Percentiles rank a stretch among this genome's conserved stretches.
Evolutionary conservation across 2,113 vertebrate species (phyloP).

Genomic region (Hemichromis elongatus): DNA sequence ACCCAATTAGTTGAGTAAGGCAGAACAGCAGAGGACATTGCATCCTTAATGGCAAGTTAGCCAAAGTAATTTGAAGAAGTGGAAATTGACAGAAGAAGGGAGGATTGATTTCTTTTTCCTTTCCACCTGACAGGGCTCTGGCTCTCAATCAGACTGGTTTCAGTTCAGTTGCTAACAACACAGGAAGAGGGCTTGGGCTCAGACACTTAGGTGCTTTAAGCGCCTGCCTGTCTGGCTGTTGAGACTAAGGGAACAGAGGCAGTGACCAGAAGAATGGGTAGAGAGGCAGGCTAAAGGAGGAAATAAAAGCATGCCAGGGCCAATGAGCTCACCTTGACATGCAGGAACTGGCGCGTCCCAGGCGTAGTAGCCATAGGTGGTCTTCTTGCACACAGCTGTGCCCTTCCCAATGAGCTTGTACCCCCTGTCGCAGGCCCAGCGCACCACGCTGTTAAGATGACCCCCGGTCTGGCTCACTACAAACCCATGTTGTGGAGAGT

Average conservation of each 20-base stretch:
- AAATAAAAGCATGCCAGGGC: slow-evolving; percentile 27
- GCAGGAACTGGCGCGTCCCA: slow-evolving; percentile 92
- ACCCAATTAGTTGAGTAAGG: slow-evolving; percentile 43
- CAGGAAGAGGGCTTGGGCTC: background rate
- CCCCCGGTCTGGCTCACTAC: slow-evolving; percentile 95
- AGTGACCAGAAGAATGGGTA: slow-evolving; percentile 40
- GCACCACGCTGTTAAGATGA: slow-evolving; percentile 90
- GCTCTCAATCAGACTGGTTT: slow-evolving; percentile 42
- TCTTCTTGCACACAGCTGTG: slow-evolving; percentile 85
- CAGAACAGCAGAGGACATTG: slow-evolving; percentile 19
- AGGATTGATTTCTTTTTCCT: slow-evolving; percentile 61
- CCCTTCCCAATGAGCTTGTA: slow-evolving; percentile 90
- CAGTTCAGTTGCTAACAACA: slow-evolving; percentile 38
- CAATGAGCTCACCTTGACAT: slow-evolving; percentile 84
- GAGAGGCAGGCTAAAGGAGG: background rate
- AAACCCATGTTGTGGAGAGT: slow-evolving; percentile 92
- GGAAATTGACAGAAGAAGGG: slow-evolving; percentile 51
- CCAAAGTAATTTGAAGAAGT: slow-evolving; percentile 55
- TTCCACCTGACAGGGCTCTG: slow-evolving; percentile 47
- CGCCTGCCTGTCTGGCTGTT: slow-evolving; percentile 9
- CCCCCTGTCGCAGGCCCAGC: slow-evolving; percentile 95
- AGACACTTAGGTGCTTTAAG: slow-evolving; percentile 14
- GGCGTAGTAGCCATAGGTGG: slow-evolving; percentile 80
- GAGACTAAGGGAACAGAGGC: background rate
- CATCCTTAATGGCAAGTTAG: slow-evolving; percentile 56